Evolutionary conservation across 2,888 invertebrate species (phyloP), one percentile per base, ranked within the genome.

Genomic region (Thymelicus sylvestris): DNA sequence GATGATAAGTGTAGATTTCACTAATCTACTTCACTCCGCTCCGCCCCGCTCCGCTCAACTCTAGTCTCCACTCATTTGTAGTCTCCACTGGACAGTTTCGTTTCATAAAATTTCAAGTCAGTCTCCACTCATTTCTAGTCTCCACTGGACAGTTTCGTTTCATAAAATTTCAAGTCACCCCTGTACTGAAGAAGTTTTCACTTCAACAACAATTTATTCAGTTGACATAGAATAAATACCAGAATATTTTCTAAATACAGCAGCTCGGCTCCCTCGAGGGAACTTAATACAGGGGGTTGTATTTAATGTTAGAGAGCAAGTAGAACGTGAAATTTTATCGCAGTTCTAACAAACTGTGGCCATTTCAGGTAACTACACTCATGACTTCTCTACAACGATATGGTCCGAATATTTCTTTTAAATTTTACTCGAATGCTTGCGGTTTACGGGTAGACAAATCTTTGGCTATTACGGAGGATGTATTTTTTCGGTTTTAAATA

Each of bases 291-390:
- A 1, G 48, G 31, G 39, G 59, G 50, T 67, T 60, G 59, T 67
- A 60, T 60, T 59, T 67, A 60, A 67, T 44, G 60, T 48, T 48
- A 39, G 60, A 61, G 41, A 61, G 50, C 61, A 68, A 62, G 68
- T 68, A 55, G 62, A 62, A 68, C 68, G 68, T 68, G 68, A 68
- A 68, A 62, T 68, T 68, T 62, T 68, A 68, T 62, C 62, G 52
- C 13, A 60, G 52, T 50, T 19, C 38, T 68, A 68, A 68, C 68
- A 68, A 68, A 68, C 62, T 62, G 67, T 62, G 61, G 67, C 62
- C 52, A 41, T 67, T 67, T 52, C 61, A 66, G 24, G 66, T 57
- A 66, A 66, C 66, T 64, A 50, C 50, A 15, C 39, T 50, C 64
- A 13, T 64, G 64, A 50, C 50, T 64, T 63, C 50, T 52, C 31